Percentiles rank a stretch among this genome's conserved stretches.
Evolutionary conservation across 2,113 vertebrate genomes (phyloP).

Genomic region (Chaetodon auriga): DNA sequence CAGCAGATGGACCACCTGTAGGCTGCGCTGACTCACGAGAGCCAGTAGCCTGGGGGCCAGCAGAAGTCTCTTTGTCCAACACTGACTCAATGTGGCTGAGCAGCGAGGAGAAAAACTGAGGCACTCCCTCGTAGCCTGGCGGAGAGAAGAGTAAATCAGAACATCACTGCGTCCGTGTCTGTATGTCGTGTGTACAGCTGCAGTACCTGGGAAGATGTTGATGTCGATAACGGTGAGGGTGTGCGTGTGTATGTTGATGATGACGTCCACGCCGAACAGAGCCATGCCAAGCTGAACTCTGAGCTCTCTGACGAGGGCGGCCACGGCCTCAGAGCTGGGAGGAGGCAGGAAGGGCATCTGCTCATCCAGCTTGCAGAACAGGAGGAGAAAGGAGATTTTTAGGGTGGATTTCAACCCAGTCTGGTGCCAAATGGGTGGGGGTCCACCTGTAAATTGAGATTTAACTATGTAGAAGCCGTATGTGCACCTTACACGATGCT

Average conservation of each 20-base stretch:
- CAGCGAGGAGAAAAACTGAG: constrained; percentile 83
- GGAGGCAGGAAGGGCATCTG: constrained; percentile 66
- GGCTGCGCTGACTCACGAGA: constrained; percentile 1
- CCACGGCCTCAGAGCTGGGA: constrained; percentile 77
- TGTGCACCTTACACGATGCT: background rate
- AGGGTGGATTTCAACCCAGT: background rate
- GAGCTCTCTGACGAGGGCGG: constrained; percentile 78
- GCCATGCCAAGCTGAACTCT: constrained; percentile 80
- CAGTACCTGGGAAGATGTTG: constrained; percentile 85
- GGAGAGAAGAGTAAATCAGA: constrained; percentile 8
- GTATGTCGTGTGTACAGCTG: background rate
- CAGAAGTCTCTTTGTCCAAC: constrained; percentile 57
- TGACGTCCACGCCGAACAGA: constrained; percentile 86
- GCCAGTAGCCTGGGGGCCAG: background rate
- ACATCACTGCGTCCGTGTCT: background rate
- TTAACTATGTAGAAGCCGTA: background rate
- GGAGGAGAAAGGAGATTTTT: background rate
- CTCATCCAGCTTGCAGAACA: constrained; percentile 75
- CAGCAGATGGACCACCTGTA: constrained; percentile 13
- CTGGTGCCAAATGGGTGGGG: background rate
- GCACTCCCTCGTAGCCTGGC: constrained; percentile 84
- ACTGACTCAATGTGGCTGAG: constrained; percentile 80
- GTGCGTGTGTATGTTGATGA: constrained; percentile 79
- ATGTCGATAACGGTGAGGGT: constrained; percentile 84
- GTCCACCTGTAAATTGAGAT: background rate